Base-by-base conservation (phyloP, 2,888 invertebrate genomes). In the Neria commutata region DNA sequence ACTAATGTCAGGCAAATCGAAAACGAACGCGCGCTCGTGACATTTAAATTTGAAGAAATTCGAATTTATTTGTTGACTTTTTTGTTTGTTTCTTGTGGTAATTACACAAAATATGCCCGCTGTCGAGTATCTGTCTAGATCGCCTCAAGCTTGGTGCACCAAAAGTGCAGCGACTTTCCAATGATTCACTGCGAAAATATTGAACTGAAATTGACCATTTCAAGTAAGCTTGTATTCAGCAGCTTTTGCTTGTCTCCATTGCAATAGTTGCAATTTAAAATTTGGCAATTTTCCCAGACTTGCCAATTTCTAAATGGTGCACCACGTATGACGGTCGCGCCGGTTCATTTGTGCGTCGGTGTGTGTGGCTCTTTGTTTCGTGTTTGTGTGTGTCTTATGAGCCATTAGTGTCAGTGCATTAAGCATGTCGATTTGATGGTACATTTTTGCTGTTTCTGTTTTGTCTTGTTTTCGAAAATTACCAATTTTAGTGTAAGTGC, bases 271-370 rank as follows among this genome's bases (percentile, higher is more conserved):
- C 49, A 51, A 58, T 54, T 60, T 63, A 54, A 42, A 51, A 58
- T 54, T 67, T 68, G 67, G 68, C 67, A 67, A 60, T 24, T 33
- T 42, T 64, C 65, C 67, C 66, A 66, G n/a, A n/a, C n/a, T n/a
- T n/a, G n/a, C n/a, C n/a, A n/a, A 37, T 60, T 53, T 54, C 60
- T 56, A 63, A 60, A 63, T 57, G 46, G 64, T 60, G 54, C 54
- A 61, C 54, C 55, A 63, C 64, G 67, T 65, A 63, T 68, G 68
- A 60, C 29, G 29, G 6, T 29, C 11, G 11, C 11, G 29, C 11
- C 6, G 6, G 29, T 11, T 11, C 29, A 11, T 29, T 11, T 37
- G 37, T 37, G 8, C 37, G 14, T 23, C 3, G 26, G 26, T 33
- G 29, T 33, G 40, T 50, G 29, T 45, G 8, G n/a, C n/a, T n/a